These are phyloP conservation scores for Corythornis leucogaster DNA, from an alignment of 2,797 vertebrate genomes.

Conservation along the genomic window DNA sequence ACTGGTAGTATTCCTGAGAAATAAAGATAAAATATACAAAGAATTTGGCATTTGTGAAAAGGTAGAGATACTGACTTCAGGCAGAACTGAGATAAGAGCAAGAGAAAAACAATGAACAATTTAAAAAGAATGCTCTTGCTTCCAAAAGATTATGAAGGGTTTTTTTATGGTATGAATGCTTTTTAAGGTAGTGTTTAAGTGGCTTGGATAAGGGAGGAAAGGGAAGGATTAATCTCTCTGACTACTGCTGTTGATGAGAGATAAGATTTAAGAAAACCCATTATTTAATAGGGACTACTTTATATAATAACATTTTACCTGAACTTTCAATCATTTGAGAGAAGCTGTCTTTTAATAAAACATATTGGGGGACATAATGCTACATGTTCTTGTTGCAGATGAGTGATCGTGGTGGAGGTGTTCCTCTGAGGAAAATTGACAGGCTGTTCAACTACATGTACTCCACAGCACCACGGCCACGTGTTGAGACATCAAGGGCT, in stretches of 20 bases:
- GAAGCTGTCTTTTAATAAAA: neutral
- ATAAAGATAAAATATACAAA: neutral
- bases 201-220: neutral
- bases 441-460: conserved; percentile 97
- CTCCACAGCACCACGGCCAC: conserved; percentile 94
- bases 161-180: neutral
- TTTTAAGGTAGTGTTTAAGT: neutral
- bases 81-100: neutral
- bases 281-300: neutral
- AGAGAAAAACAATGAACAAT: neutral
- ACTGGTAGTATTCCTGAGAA: neutral
- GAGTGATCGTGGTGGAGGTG: conserved; percentile 94
- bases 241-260: neutral
- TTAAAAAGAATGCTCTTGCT: neutral
- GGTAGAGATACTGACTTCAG: neutral
- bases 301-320: neutral
- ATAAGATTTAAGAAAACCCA: neutral
- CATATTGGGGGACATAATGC: neutral
- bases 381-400: conserved; percentile 80
- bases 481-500: conserved; percentile 85
- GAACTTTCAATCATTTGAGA: conserved; percentile 1
- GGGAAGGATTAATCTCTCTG: neutral
- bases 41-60: neutral
- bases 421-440: conserved; percentile 96
- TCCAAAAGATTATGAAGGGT: neutral